Evolutionary conservation across 2,888 invertebrate genomes (phyloP).

Genomic region (Therioaphis trifolii): DNA sequence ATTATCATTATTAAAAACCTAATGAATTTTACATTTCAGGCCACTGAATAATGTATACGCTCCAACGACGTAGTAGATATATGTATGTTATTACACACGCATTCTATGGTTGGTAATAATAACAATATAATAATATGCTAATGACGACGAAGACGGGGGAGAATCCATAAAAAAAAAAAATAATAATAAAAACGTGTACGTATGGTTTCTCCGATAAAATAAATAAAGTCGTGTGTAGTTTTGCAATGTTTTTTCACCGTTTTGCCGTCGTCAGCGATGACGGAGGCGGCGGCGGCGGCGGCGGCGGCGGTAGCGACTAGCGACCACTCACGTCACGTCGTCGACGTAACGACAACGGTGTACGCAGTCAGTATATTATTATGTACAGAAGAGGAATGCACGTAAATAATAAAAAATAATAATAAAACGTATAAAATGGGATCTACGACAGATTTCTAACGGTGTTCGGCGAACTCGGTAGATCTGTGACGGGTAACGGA

Average conservation of each 20-base stretch:
- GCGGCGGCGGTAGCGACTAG: conserved; percentile 5
- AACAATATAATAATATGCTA: conserved; percentile 10
- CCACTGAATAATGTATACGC: conserved; percentile 45
- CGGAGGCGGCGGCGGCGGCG: not conserved
- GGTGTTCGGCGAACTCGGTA: not conserved
- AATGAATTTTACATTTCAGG: conserved; percentile 53
- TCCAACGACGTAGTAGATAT: not conserved
- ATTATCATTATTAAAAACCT: not conserved
- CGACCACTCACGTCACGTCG: conserved; percentile 14
- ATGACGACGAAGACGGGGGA: not conserved
- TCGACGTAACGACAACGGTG: not conserved
- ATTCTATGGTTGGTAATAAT: too few species aligned
- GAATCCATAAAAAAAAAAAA: conserved; percentile 26
- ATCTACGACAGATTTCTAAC: conserved; percentile 34
- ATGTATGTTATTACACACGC: not conserved
- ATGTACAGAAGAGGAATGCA: conserved; percentile 10
- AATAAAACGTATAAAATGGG: conserved; percentile 19
- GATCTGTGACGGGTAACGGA: not conserved
- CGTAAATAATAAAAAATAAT: conserved; percentile 21
- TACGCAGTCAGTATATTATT: not conserved
- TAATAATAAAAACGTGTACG: not conserved
- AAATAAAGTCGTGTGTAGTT: conserved; percentile 15
- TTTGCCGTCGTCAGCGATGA: not conserved
- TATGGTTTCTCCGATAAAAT: not conserved
- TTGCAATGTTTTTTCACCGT: not conserved